These are phyloP conservation scores for Anguilla rostrata DNA, from an alignment of 2,113 vertebrate genomes.

Conservation along the genomic window DNA sequence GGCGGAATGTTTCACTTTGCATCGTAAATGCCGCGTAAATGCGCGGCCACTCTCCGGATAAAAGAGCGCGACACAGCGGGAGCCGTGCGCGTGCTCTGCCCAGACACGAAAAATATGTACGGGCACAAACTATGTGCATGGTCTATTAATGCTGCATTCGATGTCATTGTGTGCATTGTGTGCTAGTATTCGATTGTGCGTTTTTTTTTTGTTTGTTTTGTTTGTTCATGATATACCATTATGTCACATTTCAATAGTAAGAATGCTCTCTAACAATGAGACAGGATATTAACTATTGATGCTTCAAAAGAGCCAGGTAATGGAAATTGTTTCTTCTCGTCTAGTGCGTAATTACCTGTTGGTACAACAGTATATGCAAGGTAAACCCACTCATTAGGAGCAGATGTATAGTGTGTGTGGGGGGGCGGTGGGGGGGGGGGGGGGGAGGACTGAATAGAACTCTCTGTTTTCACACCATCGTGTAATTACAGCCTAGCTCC, in stretches of 20 bases:
- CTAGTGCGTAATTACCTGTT: background rate
- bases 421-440: background rate
- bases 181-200: background rate
- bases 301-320: background rate
- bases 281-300: background rate
- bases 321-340: background rate
- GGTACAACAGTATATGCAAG: background rate
- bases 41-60: background rate
- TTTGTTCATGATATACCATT: background rate
- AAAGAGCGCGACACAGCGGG: background rate
- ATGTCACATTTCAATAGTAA: background rate
- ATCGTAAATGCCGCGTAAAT: conserved; percentile 13
- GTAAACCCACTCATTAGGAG: background rate
- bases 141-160: background rate
- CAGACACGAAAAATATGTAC: background rate
- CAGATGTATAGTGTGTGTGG: background rate
- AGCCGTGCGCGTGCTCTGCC: no score
- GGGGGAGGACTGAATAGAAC: background rate
- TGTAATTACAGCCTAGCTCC: background rate
- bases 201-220: background rate
- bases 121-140: no score
- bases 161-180: background rate
- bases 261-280: background rate
- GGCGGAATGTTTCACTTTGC: background rate
- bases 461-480: background rate